phyloP scores from a whole-genome alignment of 1,140 invertebrate species.

The Drosophila littoralis region DNA sequence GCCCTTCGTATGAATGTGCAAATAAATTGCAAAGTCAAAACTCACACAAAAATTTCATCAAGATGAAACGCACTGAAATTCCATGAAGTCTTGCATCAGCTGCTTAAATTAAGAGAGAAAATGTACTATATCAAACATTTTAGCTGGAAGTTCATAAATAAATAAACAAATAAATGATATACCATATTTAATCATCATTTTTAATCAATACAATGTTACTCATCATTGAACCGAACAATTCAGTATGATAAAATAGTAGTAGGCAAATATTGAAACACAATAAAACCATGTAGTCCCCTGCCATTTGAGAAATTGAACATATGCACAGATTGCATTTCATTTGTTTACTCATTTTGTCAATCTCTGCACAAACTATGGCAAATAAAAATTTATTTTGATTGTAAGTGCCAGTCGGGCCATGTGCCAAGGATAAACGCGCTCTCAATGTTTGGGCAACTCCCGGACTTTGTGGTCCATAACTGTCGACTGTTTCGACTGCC shows the following conservation, averaged over 20 bases:
- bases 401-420: conserved; percentile 36
- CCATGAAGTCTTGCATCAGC: conserved; percentile 22
- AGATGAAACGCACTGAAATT: conserved; percentile 38
- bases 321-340: conserved; percentile 16
- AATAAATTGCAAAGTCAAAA: conserved; percentile 54
- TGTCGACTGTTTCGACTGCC: conserved; percentile 35
- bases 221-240: neutral
- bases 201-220: neutral
- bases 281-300: neutral
- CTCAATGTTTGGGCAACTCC: conserved; percentile 20
- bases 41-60: conserved; percentile 53
- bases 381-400: conserved; percentile 79
- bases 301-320: conserved; percentile 29
- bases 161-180: no score
- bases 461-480: conserved; percentile 57
- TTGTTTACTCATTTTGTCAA: conserved; percentile 40
- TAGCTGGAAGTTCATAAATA: no score
- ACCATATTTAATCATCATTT: neutral
- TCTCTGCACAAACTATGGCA: conserved; percentile 45
- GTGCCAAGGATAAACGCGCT: conserved; percentile 36
- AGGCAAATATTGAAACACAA: conserved; percentile 8
- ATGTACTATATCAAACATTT: no score
- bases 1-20: conserved; percentile 15
- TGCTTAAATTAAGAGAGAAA: conserved; percentile 9
- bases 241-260: neutral